Evolutionary conservation across 2,113 vertebrate genomes (phyloP).

Genomic region (Blennius ocellaris): DNA sequence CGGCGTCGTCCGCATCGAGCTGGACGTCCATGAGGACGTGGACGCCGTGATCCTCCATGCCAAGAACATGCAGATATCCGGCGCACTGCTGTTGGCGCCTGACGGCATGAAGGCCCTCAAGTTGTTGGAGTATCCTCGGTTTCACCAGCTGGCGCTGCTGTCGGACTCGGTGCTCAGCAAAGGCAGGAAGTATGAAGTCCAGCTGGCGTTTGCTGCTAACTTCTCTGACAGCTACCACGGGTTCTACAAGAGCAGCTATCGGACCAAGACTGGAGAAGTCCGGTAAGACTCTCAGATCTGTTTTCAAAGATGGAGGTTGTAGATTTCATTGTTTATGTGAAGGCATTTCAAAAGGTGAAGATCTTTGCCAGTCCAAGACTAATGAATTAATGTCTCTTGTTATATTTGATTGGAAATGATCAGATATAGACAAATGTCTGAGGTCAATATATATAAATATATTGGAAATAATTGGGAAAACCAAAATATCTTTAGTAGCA

Average conservation of each 20-base stretch:
- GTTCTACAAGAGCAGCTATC: conserved; percentile 93
- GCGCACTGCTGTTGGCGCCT: conserved; percentile 71
- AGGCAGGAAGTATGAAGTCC: conserved; percentile 80
- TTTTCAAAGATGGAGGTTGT: not conserved
- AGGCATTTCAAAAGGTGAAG: not conserved
- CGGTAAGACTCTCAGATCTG: conserved; percentile 75
- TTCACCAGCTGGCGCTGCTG: conserved; percentile 87
- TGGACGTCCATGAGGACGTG: conserved; percentile 80
- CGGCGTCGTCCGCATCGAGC: conserved; percentile 80
- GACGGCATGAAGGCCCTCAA: conserved; percentile 42
- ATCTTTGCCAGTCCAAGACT: too few relatives aligned
- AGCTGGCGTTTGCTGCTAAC: conserved; percentile 84
- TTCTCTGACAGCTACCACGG: conserved; percentile 89
- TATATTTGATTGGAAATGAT: not conserved
- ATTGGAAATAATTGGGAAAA: too few relatives aligned
- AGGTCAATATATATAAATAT: too few relatives aligned
- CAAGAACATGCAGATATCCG: conserved; percentile 81
- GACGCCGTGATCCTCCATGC: conserved; percentile 87
- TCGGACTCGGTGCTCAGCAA: conserved; percentile 71
- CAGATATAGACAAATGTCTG: too few relatives aligned
- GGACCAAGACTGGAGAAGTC: conserved; percentile 84
- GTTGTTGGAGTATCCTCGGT: conserved; percentile 82
- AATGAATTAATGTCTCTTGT: not conserved
- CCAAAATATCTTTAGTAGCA: too few relatives aligned
- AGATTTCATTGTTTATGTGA: not conserved